Base-by-base conservation (phyloP, 2,888 invertebrate genomes). In the Lithophane leautieri region DNA sequence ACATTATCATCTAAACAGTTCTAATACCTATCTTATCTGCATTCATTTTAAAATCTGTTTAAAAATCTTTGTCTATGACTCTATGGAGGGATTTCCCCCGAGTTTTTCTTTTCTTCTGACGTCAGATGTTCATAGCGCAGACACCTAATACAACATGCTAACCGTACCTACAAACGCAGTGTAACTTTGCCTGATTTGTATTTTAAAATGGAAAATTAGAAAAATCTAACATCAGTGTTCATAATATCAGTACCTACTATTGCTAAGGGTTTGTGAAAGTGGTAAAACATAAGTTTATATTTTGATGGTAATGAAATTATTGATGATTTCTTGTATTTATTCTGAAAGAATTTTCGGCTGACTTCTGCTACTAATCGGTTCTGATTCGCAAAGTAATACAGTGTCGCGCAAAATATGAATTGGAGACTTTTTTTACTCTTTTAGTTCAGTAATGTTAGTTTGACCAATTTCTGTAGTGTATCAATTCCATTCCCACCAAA, bases 61-160 rank as follows among this genome's bases (percentile, higher is more conserved):
- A 50, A 28, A 75, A 61, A 50, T 47, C 34, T 70, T 25, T 63
- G 62, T 25, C 25, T 34, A 12, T 34, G 16, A 9, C 11, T 71
- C 67, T 80, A 83, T 80, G 83, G 6, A 25, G 52, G 80, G 80
- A 54, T 25, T 71, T 80, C 79, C 80, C 80, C 80, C 42, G 16
- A 42, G 0, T 14, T 12, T 7, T 44, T 8, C 22, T 19, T 8
- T 28, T 12, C 6, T 34, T n/a, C 61, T 77, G 83, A 72, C 71
- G 56, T 75, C 58, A 44, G 12, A 19, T 0, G 9, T 62, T 67
- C 11, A 9, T 25, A 25, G 71, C n/a, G n/a, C n/a, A n/a, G 16
- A 47, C 47, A 54, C 50, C 40, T 16, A 42, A 22, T 61, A 54
- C 34, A 12, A 25, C 52, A 60, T 16, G n/a, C 6, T 60, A 42